Conservation (phyloP, 2,888 invertebrate species). For the Prionchulus punctatus region DNA sequence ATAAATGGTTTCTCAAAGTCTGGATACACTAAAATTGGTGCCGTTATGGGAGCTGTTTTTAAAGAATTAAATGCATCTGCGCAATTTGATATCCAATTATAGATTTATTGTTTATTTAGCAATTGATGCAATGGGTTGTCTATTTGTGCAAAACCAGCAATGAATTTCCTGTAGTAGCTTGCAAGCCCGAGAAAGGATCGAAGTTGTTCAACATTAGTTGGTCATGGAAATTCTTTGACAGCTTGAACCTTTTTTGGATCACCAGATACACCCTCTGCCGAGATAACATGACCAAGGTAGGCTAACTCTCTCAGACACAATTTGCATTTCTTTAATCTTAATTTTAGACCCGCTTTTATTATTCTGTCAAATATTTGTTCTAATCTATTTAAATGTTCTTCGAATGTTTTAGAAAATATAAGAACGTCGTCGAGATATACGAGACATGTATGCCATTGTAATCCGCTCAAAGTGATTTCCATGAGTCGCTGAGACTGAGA, state of each 20-base stretch:
- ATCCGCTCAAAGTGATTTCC: background rate
- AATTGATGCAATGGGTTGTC: slow-evolving; percentile 16
- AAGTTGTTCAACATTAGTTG: slow-evolving; percentile 13
- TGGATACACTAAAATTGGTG: slow-evolving; percentile 16
- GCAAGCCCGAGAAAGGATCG: slow-evolving; percentile 17
- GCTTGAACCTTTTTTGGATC: background rate
- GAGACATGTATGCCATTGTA: background rate
- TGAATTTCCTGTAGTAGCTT: slow-evolving; percentile 14
- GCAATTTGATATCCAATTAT: slow-evolving; percentile 13
- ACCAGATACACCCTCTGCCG: background rate
- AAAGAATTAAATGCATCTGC: slow-evolving; percentile 12
- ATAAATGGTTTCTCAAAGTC: slow-evolving; percentile 15
- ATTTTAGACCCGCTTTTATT: background rate
- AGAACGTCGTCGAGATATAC: background rate
- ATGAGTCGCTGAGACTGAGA: too few relatives aligned
- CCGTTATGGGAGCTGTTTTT: slow-evolving; percentile 7
- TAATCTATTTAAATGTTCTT: background rate
- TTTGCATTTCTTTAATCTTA: background rate
- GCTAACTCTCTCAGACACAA: background rate
- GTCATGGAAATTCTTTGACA: background rate
- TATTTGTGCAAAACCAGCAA: slow-evolving; percentile 14
- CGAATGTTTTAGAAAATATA: slow-evolving; percentile 1
- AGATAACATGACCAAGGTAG: background rate
- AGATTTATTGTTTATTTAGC: slow-evolving; percentile 15
- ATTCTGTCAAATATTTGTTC: background rate